Evolutionary conservation across 2,888 invertebrate genomes (phyloP), one percentile per base, ranked within the genome.

Genomic region (Limnephilus rhombicus): DNA sequence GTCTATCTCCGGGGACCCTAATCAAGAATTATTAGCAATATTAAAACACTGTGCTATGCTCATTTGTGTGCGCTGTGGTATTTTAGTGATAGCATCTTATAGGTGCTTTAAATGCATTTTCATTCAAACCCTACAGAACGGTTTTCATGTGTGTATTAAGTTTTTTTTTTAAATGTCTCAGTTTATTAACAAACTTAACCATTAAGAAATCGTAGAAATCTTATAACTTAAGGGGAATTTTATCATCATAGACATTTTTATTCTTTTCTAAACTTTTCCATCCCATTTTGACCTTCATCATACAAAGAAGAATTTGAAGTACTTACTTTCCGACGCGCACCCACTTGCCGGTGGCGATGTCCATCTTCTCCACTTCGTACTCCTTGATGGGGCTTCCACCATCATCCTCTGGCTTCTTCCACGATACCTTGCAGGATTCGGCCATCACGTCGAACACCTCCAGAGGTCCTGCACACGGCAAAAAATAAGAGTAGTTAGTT

Each of bases 341-440:
- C 99, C 99, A 99, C 95, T 98, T 98, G 93, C 98, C 99, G 87
- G 98, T 98, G 53, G 97, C 98, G 37, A 97, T 96, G 94, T 99
- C 99, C 97, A 98, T 97, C 95, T 98, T 98, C 96, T 99, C 99
- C 91, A 99, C 97, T 95, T 99, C 98, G 95, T 99, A 99, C 95
- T 98, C 98, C 94, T 98, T 98, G 95, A 99, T 98, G 0, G 99
- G 99, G 81, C 97, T 97, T 80, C 99, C 99, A 68, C 99, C 99
- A 94, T 99, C 99, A 94, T 99, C 99, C 94, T 98, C 98, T 0
- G 99, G 99, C 95, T 98, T 98, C 95, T 98, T 97, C 99, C 99
- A 99, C 94, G 97, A 97, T n/a, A 99, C 96, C 95, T 98, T 98
- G 95, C 98, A 98, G 92, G 98, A 97, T 93, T 97, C 97, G 37